A percentile compares a stretch with the other conserved stretches of the same genome.
phyloP scores from a whole-genome alignment of 2,113 vertebrate species.

The Oophaga pumilio region DNA sequence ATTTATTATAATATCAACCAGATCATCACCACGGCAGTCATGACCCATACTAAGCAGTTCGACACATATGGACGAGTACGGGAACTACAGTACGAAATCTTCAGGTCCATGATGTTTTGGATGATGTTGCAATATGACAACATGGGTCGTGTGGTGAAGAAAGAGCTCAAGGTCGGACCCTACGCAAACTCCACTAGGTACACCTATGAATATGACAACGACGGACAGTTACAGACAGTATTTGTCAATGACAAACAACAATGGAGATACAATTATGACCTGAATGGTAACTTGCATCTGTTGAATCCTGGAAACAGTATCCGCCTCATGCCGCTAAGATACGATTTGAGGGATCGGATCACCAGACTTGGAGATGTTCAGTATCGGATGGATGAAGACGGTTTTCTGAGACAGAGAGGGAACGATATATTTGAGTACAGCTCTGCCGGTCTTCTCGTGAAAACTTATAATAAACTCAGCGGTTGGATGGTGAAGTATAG shows the following conservation, averaged over 20 bases:
- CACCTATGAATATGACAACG: slow-evolving; percentile 92
- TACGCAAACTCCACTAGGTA: slow-evolving; percentile 97
- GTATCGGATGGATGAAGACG: slow-evolving; percentile 94
- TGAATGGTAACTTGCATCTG: slow-evolving; percentile 95
- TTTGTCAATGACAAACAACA: slow-evolving; percentile 95
- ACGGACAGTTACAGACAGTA: slow-evolving; percentile 92
- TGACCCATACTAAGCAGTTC: slow-evolving; percentile 99
- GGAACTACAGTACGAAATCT: slow-evolving; percentile 97
- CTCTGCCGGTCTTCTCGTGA: slow-evolving; percentile 87
- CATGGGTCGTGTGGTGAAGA: slow-evolving; percentile 96
- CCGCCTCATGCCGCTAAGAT: slow-evolving; percentile 91
- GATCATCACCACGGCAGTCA: slow-evolving; percentile 96
- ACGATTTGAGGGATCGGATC: slow-evolving; percentile 90
- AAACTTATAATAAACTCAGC: slow-evolving; percentile 86
- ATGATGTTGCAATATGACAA: slow-evolving; percentile 98
- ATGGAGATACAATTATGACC: slow-evolving; percentile 97
- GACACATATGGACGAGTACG: slow-evolving; percentile 95
- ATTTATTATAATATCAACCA: slow-evolving; percentile 99
- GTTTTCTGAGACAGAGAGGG: slow-evolving; percentile 93
- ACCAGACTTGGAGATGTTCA: slow-evolving; percentile 91
- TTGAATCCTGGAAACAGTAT: slow-evolving; percentile 93
- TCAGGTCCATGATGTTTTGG: slow-evolving; percentile 98
- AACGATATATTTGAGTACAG: slow-evolving; percentile 93
- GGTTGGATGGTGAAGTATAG: slow-evolving; percentile 92
- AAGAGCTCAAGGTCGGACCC: slow-evolving; percentile 96